Base-by-base conservation (phyloP, 2,888 invertebrate genomes). In the Synanthedon andrenaeformis region DNA sequence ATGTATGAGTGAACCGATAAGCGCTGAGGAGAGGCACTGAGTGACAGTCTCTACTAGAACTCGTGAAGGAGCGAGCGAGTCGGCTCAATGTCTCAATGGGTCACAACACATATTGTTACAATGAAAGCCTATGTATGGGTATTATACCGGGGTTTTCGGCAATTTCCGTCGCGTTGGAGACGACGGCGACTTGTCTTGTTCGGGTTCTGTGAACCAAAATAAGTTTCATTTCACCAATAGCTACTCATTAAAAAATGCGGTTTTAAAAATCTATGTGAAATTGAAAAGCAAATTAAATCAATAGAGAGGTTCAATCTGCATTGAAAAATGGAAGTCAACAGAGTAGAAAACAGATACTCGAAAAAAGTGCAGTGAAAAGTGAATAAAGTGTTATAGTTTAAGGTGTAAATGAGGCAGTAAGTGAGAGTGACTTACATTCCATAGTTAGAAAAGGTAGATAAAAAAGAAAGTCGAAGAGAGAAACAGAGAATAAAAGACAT, bases 91-190 rank as follows among this genome's bases (percentile, higher is more conserved):
- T 82, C 79, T 79, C 74, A 74, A 82, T 82, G 84, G 79, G 76
- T 88, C 85, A 89, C 86, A 89, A 88, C 89, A 89, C 85, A 86
- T 86, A 89, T 88, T 77, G 82, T 83, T 82, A 86, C 78, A 79
- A 75, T 79, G 81, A 84, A 82, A 84, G 76, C 84, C 84, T 85
- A 87, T 35, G 76, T 82, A 81, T 87, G 82, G 80, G 89, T 89
- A 92, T 94, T 95, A 94, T 95, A 96, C 96, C 93, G 96, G 96
- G 88, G 96, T 96, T 92, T 96, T 96, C 85, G 96, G 96, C 89
- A 97, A 91, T 93, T 96, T 96, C 91, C 96, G 92, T 90, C 96
- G 91, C 66, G 96, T 95, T 73, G 96, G 95, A 75, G 95, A 95
- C 66, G 94, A 92, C 74, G 95, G 95, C 71, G 94, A 91, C 91